A percentile compares a stretch with the other conserved stretches of the same genome.
phyloP scores from a whole-genome alignment of 2,797 vertebrate genomes.

The Hylomyscus alleni region DNA sequence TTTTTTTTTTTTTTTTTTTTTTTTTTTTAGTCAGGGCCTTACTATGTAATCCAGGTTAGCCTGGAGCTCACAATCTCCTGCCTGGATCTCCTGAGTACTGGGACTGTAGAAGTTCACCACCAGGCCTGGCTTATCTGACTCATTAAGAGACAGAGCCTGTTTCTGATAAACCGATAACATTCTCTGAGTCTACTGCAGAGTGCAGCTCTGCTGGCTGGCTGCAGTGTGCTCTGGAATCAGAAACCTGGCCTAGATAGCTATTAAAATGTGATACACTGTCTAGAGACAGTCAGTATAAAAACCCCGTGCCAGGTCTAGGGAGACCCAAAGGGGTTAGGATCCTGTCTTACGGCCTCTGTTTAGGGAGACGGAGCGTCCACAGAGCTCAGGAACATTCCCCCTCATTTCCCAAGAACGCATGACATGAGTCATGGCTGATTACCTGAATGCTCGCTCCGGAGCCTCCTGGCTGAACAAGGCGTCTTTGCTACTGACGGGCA shows the following conservation, averaged over 20 bases:
- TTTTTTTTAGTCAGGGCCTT: neutral
- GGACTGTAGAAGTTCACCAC: too few relatives aligned
- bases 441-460: constrained; percentile 72
- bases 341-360: neutral
- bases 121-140: neutral
- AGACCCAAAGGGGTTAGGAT: neutral
- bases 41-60: neutral
- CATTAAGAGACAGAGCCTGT: neutral
- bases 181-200: neutral
- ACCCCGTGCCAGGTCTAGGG: neutral
- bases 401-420: constrained; percentile 41
- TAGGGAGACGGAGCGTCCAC: neutral
- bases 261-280: neutral
- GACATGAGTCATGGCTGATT: constrained; percentile 73
- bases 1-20: too few relatives aligned
- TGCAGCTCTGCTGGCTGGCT: neutral
- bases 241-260: neutral
- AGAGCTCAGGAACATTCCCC: neutral
- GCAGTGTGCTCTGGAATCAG: neutral
- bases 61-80: neutral
- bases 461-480: constrained; percentile 70
- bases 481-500: constrained; percentile 67
- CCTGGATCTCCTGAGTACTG: neutral
- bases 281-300: neutral
- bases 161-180: neutral